Conservation (phyloP, 2,888 invertebrate genomes). For the Drosophila koepferae region DNA sequence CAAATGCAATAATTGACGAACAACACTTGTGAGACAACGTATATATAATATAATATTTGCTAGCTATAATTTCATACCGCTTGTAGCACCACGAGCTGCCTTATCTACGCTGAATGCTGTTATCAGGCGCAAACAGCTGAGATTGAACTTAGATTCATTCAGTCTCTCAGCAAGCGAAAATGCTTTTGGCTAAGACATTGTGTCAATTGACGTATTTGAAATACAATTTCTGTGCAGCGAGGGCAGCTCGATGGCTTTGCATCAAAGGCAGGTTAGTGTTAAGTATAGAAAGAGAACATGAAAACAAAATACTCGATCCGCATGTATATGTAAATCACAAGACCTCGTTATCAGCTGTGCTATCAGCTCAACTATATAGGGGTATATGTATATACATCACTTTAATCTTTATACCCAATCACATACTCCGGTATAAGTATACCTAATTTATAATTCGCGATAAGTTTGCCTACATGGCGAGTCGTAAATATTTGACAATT, state of each 20-base stretch:
- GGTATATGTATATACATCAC: conserved; percentile 1
- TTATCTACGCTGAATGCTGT: conserved; percentile 3
- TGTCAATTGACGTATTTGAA: neutral
- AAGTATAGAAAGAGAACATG: neutral
- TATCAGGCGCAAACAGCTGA: conserved; percentile 10
- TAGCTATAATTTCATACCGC: neutral
- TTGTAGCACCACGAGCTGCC: neutral
- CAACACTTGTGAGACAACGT: neutral
- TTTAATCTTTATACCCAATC: conserved; percentile 17
- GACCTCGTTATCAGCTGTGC: conserved; percentile 22
- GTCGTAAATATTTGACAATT: neutral
- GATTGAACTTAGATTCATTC: neutral
- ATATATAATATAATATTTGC: neutral
- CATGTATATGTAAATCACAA: conserved; percentile 1
- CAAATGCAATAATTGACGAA: neutral
- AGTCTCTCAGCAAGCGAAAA: neutral
- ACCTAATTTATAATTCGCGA: neutral
- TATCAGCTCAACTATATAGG: conserved; percentile 1
- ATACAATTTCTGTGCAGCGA: neutral
- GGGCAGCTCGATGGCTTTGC: conserved; percentile 1
- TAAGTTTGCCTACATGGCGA: neutral
- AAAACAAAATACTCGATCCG: neutral
- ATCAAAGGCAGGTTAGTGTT: neutral
- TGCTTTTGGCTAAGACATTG: neutral
- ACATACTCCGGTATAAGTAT: neutral